phyloP scores from a whole-genome alignment of 2,797 vertebrate genomes.

The Distichodus sexfasciatus region DNA sequence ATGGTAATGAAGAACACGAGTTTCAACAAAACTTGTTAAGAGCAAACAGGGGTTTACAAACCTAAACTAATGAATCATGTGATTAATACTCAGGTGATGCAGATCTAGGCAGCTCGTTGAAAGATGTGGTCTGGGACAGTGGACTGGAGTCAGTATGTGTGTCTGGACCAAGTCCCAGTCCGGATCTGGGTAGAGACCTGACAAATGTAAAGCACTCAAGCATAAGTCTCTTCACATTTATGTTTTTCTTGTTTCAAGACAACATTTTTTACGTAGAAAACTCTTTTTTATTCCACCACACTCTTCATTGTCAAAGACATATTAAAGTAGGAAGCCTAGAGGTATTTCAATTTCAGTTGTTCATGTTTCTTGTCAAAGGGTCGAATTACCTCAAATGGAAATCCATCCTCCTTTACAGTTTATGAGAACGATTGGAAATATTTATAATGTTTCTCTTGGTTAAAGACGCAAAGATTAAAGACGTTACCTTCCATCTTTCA shows the following conservation, averaged over 20 bases:
- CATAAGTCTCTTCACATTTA: slow-evolving; percentile 21
- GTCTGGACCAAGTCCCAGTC: too few relatives aligned
- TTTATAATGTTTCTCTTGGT: not conserved
- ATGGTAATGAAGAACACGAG: too few relatives aligned
- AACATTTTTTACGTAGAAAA: slow-evolving; percentile 23
- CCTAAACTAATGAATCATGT: too few relatives aligned
- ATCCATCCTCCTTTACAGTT: slow-evolving; percentile 2
- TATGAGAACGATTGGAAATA: not conserved
- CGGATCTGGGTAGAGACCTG: too few relatives aligned
- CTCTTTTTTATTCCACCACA: slow-evolving; percentile 17
- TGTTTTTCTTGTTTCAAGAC: slow-evolving; percentile 19
- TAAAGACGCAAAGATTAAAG: not conserved
- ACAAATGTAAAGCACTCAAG: too few relatives aligned
- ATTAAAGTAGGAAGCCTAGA: slow-evolving; percentile 28
- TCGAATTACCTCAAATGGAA: slow-evolving; percentile 8
- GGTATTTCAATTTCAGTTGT: not conserved
- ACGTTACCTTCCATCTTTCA: not conserved
- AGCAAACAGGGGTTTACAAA: too few relatives aligned
- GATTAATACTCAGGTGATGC: too few relatives aligned
- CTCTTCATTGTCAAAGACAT: slow-evolving; percentile 24
- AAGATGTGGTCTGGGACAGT: too few relatives aligned
- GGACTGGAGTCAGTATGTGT: too few relatives aligned
- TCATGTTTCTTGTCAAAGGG: slow-evolving; percentile 9
- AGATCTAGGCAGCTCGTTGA: too few relatives aligned
- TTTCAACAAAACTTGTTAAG: too few relatives aligned